Percentiles rank a stretch among this genome's conserved stretches.
phyloP scores from a whole-genome alignment of 1,140 invertebrate species.

The Agraylea sexmaculata region DNA sequence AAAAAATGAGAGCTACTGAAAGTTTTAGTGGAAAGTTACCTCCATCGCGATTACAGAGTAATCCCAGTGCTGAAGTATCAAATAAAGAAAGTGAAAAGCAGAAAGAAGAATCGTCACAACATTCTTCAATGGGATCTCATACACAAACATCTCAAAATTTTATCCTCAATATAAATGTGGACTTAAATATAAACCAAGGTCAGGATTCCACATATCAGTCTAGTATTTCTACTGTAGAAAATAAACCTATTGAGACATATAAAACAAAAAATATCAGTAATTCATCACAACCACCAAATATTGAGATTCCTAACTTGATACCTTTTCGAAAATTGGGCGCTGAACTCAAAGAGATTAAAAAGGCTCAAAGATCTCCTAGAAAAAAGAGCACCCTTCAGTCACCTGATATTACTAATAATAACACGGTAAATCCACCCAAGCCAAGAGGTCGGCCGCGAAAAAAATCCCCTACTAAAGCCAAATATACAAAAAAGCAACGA shows the following conservation, averaged over 20 bases:
- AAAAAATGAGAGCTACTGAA: conserved; percentile 39
- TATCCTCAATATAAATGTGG: too few relatives aligned
- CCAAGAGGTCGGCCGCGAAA: conserved; percentile 18
- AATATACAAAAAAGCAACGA: conserved; percentile 14
- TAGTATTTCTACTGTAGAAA: too few relatives aligned
- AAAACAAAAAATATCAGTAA: too few relatives aligned
- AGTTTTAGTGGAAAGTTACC: conserved; percentile 33
- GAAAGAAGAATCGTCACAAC: conserved; percentile 7
- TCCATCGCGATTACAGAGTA: conserved; percentile 20
- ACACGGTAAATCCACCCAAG: conserved; percentile 30
- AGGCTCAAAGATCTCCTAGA: background rate
- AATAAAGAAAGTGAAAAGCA: conserved; percentile 11
- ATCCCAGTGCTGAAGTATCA: background rate
- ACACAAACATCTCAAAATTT: too few relatives aligned
- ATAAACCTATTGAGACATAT: too few relatives aligned
- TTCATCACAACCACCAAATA: too few relatives aligned
- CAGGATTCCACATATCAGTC: too few relatives aligned
- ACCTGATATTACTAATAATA: conserved; percentile 9
- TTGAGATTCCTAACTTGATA: conserved; percentile 5
- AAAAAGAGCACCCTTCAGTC: conserved; percentile 5
- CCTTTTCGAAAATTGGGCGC: background rate
- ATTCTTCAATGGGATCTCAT: conserved; percentile 23
- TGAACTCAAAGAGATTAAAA: background rate
- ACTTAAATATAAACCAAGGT: too few relatives aligned
- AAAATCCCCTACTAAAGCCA: conserved; percentile 19